These are phyloP conservation scores for Caenorhabditis uteleia DNA, from an alignment of 2,888 invertebrate genomes.

Conservation along the genomic window DNA sequence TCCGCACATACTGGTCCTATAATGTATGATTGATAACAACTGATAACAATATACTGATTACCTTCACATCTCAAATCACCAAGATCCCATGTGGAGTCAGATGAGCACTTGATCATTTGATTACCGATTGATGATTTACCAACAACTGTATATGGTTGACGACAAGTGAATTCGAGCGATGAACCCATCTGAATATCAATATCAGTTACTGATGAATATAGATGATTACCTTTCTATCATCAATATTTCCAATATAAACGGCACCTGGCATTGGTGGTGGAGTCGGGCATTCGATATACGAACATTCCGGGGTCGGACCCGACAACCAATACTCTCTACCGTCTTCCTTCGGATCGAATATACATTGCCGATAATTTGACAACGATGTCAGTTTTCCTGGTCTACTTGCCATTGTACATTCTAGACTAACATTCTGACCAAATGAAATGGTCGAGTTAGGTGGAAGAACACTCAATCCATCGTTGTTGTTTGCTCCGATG, in stretches of 20 bases:
- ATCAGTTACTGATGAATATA: constrained; percentile 29
- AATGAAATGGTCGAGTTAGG: constrained; percentile 61
- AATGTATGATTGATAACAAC: too few relatives aligned
- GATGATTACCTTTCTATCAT: constrained; percentile 19
- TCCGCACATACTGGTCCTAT: constrained; percentile 93
- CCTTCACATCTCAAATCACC: constrained; percentile 91
- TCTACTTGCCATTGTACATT: constrained; percentile 65
- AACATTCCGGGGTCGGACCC: constrained; percentile 63
- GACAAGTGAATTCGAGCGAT: constrained; percentile 90
- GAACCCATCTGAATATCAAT: too few relatives aligned
- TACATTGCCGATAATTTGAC: constrained; percentile 88
- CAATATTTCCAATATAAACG: constrained; percentile 77
- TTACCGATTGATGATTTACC: constrained; percentile 90
- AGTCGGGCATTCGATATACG: constrained; percentile 81
- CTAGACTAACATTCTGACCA: constrained; percentile 64
- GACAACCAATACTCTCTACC: constrained; percentile 70
- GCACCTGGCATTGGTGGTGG: constrained; percentile 91
- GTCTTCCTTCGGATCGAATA: constrained; percentile 85
- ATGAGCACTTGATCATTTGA: constrained; percentile 86
- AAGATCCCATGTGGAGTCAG: constrained; percentile 94
- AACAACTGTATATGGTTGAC: constrained; percentile 88
- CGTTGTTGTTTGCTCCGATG: constrained; percentile 59
- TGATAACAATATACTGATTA: constrained; percentile 35
- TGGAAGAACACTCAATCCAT: constrained; percentile 65
- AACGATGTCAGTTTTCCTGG: constrained; percentile 73